phyloP scores from a whole-genome alignment of 2,113 vertebrate genomes.

The Nothocercus nigrocapillus region DNA sequence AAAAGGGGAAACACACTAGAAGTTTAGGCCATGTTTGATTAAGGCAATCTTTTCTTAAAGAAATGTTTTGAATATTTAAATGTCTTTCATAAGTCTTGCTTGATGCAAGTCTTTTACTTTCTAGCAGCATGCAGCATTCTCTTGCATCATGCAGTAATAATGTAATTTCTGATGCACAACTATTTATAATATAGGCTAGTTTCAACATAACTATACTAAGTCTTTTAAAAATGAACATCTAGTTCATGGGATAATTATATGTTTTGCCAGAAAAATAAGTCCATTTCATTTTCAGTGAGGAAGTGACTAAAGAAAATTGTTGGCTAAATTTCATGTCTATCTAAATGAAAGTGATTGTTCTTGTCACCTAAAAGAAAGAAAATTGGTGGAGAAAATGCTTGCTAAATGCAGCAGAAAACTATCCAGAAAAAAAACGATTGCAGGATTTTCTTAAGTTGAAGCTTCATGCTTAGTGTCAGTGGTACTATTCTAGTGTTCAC shows the following conservation, averaged over 20 bases:
- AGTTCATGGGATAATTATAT: constrained; percentile 22
- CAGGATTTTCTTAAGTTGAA: background rate
- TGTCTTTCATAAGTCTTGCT: background rate
- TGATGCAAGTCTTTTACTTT: background rate
- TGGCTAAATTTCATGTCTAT: constrained; percentile 51
- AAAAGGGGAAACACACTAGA: background rate
- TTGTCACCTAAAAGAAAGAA: constrained; percentile 2
- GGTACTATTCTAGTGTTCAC: background rate
- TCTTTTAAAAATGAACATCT: background rate
- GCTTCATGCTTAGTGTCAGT: background rate
- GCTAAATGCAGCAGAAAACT: constrained; percentile 3
- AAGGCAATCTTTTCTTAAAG: background rate
- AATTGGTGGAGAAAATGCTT: background rate
- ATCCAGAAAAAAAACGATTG: background rate
- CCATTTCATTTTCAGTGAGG: constrained; percentile 18
- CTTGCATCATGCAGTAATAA: background rate
- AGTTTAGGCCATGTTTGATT: background rate
- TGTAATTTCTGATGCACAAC: background rate
- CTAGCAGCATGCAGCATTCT: background rate
- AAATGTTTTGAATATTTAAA: background rate
- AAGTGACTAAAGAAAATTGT: constrained; percentile 40
- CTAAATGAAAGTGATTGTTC: constrained; percentile 34
- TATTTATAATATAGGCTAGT: background rate
- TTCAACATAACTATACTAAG: background rate
- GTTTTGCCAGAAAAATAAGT: background rate